A percentile compares a stretch with the other conserved stretches of the same genome.
Evolutionary conservation across 2,113 vertebrate species (phyloP).

Genomic region (Saimiri boliviensis): DNA sequence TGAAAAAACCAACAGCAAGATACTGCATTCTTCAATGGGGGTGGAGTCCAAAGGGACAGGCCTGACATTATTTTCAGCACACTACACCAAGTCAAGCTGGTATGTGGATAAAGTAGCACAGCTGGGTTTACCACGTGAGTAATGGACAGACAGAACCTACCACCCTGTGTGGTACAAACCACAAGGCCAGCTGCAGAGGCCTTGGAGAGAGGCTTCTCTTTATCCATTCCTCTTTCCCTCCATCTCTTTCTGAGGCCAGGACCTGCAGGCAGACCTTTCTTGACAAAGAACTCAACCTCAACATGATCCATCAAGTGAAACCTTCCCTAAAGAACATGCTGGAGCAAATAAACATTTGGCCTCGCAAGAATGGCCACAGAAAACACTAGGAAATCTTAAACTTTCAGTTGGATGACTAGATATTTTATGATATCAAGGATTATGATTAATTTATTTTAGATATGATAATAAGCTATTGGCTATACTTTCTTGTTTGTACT

Average conservation of each 20-base stretch:
- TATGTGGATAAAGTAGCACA: not conserved
- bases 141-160: not conserved
- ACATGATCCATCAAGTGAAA: not conserved
- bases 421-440: constrained; percentile 1
- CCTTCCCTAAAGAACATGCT: not conserved
- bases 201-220: not conserved
- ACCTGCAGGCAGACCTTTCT: not conserved
- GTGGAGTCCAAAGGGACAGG: not conserved
- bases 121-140: not conserved
- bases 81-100: not conserved
- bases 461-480: not conserved
- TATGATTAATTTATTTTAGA: not conserved
- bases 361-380: not conserved
- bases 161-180: not conserved
- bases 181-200: not conserved
- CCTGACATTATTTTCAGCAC: not conserved
- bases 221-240: too few species aligned
- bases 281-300: not conserved
- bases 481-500: not conserved
- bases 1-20: not conserved
- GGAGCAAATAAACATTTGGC: not conserved
- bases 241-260: not conserved
- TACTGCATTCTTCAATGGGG: not conserved
- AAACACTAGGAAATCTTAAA: not conserved
- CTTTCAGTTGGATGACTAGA: not conserved